Evolutionary conservation across 1,140 invertebrate species (phyloP), one percentile per base, ranked within the genome.

Genomic region (Drosophila willistoni): DNA sequence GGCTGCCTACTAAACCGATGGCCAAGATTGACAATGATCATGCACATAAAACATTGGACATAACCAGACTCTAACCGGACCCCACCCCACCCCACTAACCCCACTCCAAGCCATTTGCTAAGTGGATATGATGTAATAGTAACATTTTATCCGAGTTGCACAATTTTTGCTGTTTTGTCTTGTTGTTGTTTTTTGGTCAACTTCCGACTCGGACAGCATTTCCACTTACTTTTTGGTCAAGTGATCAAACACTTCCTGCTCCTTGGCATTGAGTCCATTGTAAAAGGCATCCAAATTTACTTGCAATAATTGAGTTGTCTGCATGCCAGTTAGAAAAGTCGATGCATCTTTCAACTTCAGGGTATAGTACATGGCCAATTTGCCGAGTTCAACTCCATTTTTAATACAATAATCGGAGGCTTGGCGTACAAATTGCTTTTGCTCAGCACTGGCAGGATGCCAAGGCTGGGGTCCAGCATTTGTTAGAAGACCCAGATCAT

Each of bases 401-500:
- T 96, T 95, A 92, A 94, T 94, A 90, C 96, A 96, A 81, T 93
- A 94, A 14, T 94, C 90, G 1, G 93, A 93, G 3, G 95, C 95
- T 76, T 93, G 86, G 36, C 77, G 82, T 86, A 95, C 96, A 62
- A 94, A 84, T 17, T 94, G 90, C 92, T 96, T 97, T 0, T 96
- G 94, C 19, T 95, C 91, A 6, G 95, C 92, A 7, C 91, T 91
- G 2, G 96, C 97, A 17, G 96, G 96, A 93, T 99, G 98, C 98
- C 98, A 99, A 0, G 81, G 69, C 65, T 94, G 96, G 1, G 97
- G 95, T 0, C 96, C 96, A 41, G 89, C 84, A 91, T 95, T 96
- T 9, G 96, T 96, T 17, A 98, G 93, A 12, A 98, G 93, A 9
- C 97, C 96, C 96, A 98, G 96, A 1, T 94, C 95, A 17, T 96